Evolutionary conservation across 2,797 vertebrate genomes (phyloP).

Genomic region (Sebastes goodei): DNA sequence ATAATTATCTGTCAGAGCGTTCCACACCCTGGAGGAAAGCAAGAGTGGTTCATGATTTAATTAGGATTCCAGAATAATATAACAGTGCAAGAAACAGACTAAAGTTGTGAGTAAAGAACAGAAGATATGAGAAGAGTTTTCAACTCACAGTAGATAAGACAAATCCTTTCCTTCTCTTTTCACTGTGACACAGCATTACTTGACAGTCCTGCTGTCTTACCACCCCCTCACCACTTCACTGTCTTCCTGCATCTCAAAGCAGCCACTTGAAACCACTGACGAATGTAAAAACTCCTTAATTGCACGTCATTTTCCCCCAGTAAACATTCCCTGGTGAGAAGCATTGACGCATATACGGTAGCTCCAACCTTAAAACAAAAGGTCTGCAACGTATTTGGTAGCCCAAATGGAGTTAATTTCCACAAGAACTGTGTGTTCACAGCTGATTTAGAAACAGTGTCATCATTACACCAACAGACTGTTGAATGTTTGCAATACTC

Average conservation of each 20-base stretch:
- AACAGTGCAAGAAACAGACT: background rate
- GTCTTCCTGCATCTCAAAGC: slow-evolving; percentile 21
- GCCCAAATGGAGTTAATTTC: background rate
- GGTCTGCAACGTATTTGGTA: background rate
- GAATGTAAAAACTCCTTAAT: background rate
- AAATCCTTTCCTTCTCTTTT: slow-evolving; percentile 35
- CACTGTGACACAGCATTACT: slow-evolving; percentile 52
- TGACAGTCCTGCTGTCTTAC: slow-evolving; percentile 3
- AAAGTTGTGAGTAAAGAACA: background rate
- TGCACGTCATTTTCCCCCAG: background rate
- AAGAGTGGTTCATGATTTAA: background rate
- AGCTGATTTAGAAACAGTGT: background rate
- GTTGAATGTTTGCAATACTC: slow-evolving; percentile 25
- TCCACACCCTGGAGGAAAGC: slow-evolving; percentile 90
- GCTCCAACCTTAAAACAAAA: background rate
- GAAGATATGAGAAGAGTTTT: background rate
- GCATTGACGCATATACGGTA: background rate
- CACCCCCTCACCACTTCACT: background rate
- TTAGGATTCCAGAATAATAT: background rate
- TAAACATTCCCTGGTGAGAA: background rate
- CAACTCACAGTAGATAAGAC: background rate
- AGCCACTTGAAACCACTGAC: background rate
- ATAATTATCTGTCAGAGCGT: slow-evolving; percentile 94
- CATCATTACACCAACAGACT: background rate
- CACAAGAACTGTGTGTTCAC: background rate